phyloP scores from a whole-genome alignment of 2,113 vertebrate genomes.

The Cichladusa arquata region DNA sequence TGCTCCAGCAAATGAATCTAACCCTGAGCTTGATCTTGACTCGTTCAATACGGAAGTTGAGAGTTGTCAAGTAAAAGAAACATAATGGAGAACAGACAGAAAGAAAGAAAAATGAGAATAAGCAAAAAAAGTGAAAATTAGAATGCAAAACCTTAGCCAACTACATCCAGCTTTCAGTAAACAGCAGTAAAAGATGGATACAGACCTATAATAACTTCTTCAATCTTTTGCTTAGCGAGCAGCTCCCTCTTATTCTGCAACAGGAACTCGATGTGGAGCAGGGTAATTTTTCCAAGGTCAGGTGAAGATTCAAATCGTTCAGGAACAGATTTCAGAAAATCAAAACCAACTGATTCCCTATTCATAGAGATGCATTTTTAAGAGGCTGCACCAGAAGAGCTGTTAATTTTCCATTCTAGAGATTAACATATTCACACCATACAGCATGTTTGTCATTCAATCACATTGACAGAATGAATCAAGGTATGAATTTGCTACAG shows the following conservation, averaged over 20 bases:
- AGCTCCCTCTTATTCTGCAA: slow-evolving; percentile 82
- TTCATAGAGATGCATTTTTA: slow-evolving; percentile 56
- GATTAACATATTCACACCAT: neutral
- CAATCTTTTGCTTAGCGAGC: slow-evolving; percentile 85
- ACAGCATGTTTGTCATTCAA: neutral
- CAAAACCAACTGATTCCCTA: slow-evolving; percentile 85
- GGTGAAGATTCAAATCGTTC: slow-evolving; percentile 84
- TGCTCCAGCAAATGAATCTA: neutral
- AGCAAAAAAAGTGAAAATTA: neutral
- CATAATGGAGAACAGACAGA: neutral
- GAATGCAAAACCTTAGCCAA: neutral
- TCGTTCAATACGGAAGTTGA: neutral
- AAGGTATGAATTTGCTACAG: slow-evolving; percentile 3
- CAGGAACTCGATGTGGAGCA: slow-evolving; percentile 85
- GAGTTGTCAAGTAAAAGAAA: neutral
- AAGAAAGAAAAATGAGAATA: neutral
- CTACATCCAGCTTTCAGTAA: neutral
- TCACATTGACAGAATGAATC: neutral
- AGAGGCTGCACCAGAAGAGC: slow-evolving; percentile 30
- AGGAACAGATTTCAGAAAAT: slow-evolving; percentile 81
- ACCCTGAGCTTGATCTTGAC: neutral
- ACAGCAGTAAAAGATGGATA: slow-evolving; percentile 20
- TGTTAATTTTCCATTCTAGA: slow-evolving; percentile 21
- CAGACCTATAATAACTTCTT: slow-evolving; percentile 84
- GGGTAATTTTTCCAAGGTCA: slow-evolving; percentile 78